Conservation (phyloP, 2,113 vertebrate species). For the Choloepus hoffmanni region DNA sequence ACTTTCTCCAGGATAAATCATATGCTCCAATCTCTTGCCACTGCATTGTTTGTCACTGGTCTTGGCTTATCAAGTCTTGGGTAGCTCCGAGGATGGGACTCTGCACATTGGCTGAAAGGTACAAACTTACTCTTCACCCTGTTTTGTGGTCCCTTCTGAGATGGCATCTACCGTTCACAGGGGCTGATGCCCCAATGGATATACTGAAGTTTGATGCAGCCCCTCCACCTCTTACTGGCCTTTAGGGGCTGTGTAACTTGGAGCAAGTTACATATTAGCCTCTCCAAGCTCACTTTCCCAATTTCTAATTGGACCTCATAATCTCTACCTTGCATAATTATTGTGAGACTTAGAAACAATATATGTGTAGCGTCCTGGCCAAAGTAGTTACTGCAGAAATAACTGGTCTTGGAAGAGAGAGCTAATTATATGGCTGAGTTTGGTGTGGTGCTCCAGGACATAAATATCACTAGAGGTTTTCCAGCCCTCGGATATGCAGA, state of each 20-base stretch:
- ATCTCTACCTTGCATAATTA: background rate
- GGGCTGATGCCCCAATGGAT: background rate
- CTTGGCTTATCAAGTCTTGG: background rate
- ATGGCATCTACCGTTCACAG: background rate
- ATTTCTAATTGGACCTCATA: background rate
- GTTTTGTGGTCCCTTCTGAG: background rate
- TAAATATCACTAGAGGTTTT: background rate
- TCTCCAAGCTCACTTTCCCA: slow-evolving; percentile 7
- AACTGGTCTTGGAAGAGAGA: background rate
- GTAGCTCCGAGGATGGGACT: background rate
- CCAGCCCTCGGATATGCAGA: background rate
- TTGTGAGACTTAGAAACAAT: slow-evolving; percentile 6
- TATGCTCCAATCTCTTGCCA: background rate
- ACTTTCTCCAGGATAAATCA: too few relatives aligned
- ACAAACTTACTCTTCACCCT: background rate
- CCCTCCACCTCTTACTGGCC: background rate
- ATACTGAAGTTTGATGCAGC: background rate
- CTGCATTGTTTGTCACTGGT: background rate
- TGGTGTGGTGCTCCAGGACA: background rate
- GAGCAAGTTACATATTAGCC: background rate
- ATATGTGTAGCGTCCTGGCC: background rate
- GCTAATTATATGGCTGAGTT: background rate
- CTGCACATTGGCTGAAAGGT: background rate
- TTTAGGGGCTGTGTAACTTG: background rate
- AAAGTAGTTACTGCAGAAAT: background rate